Evolutionary conservation across 2,888 invertebrate species (phyloP), one percentile per base, ranked within the genome.

Genomic region (Cenopis cana): DNA sequence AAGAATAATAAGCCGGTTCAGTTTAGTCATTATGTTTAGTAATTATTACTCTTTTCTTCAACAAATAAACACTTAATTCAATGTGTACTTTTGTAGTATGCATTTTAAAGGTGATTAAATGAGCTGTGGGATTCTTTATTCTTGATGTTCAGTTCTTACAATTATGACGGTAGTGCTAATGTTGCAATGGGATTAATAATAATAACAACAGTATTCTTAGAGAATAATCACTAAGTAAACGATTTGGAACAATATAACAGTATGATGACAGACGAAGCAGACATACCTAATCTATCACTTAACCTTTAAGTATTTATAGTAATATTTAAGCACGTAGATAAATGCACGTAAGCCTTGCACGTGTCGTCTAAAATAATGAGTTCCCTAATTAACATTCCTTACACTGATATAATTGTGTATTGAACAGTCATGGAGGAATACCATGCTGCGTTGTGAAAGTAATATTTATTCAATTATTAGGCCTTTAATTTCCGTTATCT

Each of bases 351-450:
- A 73, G 41, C 46, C 65, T 68, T 72, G 68, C 69, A 74, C 72
- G 64, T 73, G 74, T 67, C 71, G 72, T 73, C 68, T 73, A 69
- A 65, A 64, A 67, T 86, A 88, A 89, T 83, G 83, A 84, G 84
- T 85, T 87, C 77, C 73, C 88, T 85, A 88, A 91, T 91, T 90
- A 91, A 90, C 91, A 91, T 91, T 91, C 89, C 86, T 83, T 83
- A 81, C 79, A 77, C 76, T 76, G 79, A 82, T 83, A 74, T 69
- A 61, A 69, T 66, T 66, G 65, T 69, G 67, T 46, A 29, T 69
- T 41, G 56, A 41, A 71, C 59, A 59, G 36, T 11, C 38, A 56
- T 49, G 11, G 49, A 65, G 67, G 20, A 65, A 33, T 59, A 67
- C 60, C 24, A 52, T 17, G 46, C 24, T 49, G 54, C 14, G 54